Evolutionary conservation across 2,797 vertebrate species (phyloP).

Genomic region (Agapornis canus): DNA sequence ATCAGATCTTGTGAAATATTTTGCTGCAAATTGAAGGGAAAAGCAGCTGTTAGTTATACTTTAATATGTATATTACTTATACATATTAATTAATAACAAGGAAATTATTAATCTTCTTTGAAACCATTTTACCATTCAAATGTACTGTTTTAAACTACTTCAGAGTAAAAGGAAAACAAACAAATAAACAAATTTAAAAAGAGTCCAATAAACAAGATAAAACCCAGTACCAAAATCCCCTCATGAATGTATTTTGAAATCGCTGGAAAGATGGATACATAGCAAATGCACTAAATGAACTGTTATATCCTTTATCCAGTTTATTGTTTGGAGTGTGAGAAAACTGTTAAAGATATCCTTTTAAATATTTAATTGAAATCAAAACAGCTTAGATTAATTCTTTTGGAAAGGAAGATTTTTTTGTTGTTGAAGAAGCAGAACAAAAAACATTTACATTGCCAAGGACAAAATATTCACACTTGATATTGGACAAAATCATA

Average conservation of each 20-base stretch:
- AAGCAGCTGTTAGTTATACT: not conserved
- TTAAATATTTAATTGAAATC: not conserved
- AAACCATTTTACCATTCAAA: conserved; percentile 50
- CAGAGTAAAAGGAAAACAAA: not conserved
- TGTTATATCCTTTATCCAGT: not conserved
- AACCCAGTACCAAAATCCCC: accelerated
- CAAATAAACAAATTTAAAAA: not conserved
- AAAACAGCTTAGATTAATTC: not conserved
- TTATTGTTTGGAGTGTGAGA: not conserved
- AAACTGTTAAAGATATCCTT: not conserved
- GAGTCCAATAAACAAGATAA: not conserved
- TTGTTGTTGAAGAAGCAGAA: not conserved
- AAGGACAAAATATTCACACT: not conserved
- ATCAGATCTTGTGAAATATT: conserved; percentile 46
- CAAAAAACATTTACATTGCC: not conserved
- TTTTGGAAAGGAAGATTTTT: not conserved
- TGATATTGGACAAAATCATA: not conserved
- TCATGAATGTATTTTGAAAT: conserved; percentile 18
- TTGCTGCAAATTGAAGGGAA: conserved; percentile 4
- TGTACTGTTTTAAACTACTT: not conserved
- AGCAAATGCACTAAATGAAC: not conserved
- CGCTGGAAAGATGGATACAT: not conserved
- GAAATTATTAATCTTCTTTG: conserved; percentile 25
- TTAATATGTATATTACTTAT: not conserved
- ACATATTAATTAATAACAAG: not conserved